Evolutionary conservation across 2,113 vertebrate genomes (phyloP).

Genomic region (Silurus meridionalis): DNA sequence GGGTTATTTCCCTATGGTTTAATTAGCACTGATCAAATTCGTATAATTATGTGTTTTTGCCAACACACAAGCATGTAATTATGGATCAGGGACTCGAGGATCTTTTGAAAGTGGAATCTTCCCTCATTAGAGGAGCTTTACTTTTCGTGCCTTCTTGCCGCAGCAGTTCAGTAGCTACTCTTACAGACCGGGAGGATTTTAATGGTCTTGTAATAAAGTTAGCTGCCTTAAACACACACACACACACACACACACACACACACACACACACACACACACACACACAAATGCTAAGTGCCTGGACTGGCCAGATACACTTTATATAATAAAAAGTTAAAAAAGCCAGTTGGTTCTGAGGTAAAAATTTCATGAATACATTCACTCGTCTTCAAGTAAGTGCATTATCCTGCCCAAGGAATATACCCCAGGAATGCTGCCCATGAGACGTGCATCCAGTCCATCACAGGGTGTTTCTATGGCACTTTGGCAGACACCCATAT

Average conservation of each 20-base stretch:
- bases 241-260: background rate
- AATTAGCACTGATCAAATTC: slow-evolving; percentile 72
- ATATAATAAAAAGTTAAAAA: background rate
- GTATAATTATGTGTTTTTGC: slow-evolving; percentile 66
- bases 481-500: too few relatives aligned
- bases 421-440: background rate
- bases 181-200: background rate
- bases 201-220: slow-evolving; percentile 25
- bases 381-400: background rate
- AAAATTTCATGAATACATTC: background rate
- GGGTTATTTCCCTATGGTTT: slow-evolving; percentile 64
- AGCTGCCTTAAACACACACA: background rate
- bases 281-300: background rate
- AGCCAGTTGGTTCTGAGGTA: background rate
- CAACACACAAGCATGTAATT: slow-evolving; percentile 65
- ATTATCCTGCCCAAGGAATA: background rate
- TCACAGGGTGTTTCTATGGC: background rate
- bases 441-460: background rate
- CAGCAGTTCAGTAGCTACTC: slow-evolving; percentile 1
- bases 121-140: slow-evolving; percentile 65
- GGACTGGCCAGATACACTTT: background rate
- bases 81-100: slow-evolving; percentile 55
- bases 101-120: slow-evolving; percentile 57
- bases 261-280: background rate
- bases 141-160: background rate